Conservation (phyloP, 2,888 invertebrate genomes). For the Rhamphomyia laevipes region DNA sequence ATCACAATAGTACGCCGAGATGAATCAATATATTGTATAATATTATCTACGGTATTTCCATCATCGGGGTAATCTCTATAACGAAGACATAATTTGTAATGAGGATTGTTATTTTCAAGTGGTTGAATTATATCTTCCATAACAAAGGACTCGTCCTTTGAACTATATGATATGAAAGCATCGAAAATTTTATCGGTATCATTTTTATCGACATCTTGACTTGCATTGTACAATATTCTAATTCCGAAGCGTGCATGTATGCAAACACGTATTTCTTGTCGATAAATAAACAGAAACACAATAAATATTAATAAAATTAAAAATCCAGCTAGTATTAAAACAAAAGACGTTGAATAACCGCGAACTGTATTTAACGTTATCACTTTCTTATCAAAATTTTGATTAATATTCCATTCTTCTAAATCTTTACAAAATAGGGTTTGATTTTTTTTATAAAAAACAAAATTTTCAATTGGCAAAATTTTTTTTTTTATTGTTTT, state of each 20-base stretch:
- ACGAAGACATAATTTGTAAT: constrained; percentile 81
- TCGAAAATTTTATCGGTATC: constrained; percentile 83
- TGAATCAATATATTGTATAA: constrained; percentile 83
- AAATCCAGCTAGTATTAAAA: constrained; percentile 65
- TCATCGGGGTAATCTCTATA: constrained; percentile 75
- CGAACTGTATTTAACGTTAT: constrained; percentile 42
- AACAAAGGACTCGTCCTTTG: constrained; percentile 84
- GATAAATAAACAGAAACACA: constrained; percentile 67
- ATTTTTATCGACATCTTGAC: constrained; percentile 65
- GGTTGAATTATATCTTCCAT: constrained; percentile 78
- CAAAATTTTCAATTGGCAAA: too few relatives aligned
- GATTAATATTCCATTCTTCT: too few relatives aligned
- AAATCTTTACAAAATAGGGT: too few relatives aligned
- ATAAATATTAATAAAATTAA: constrained; percentile 62
- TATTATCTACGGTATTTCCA: constrained; percentile 74
- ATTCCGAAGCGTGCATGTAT: constrained; percentile 74
- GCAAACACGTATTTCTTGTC: constrained; percentile 75
- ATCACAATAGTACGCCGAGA: constrained; percentile 84
- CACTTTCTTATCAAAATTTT: neutral
- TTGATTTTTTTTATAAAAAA: too few relatives aligned
- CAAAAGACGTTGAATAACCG: constrained; percentile 67
- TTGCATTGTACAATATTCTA: constrained; percentile 60
- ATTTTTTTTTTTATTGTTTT: too few relatives aligned
- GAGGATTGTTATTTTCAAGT: constrained; percentile 66
- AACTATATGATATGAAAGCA: constrained; percentile 90